A percentile compares a stretch with the other conserved stretches of the same genome.
These are phyloP conservation scores for Anableps anableps DNA, from an alignment of 2,797 vertebrate species.

Conservation along the genomic window DNA sequence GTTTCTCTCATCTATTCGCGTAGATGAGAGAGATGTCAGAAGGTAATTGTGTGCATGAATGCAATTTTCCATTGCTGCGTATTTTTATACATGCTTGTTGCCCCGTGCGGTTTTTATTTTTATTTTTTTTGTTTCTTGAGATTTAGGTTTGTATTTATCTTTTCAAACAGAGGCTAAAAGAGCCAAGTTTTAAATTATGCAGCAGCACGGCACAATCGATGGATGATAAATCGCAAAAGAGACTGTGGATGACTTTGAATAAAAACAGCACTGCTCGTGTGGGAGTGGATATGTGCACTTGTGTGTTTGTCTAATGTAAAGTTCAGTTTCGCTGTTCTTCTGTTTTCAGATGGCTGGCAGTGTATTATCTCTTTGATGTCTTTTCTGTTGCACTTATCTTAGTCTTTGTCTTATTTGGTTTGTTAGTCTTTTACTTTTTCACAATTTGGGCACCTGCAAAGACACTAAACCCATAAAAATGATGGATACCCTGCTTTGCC, in stretches of 20 bases:
- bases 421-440: slow-evolving; percentile 36
- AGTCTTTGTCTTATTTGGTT: slow-evolving; percentile 43
- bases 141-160: slow-evolving; percentile 62
- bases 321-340: slow-evolving; percentile 33
- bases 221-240: slow-evolving; percentile 56
- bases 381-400: slow-evolving; percentile 41
- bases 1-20: slow-evolving; percentile 48
- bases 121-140: slow-evolving; percentile 29
- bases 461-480: slow-evolving; percentile 12
- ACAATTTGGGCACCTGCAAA: neutral
- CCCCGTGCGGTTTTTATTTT: neutral
- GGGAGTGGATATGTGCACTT: slow-evolving; percentile 9
- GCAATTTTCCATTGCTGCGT: slow-evolving; percentile 19
- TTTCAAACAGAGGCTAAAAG: slow-evolving; percentile 45
- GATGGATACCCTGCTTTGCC: slow-evolving; percentile 20
- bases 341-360: slow-evolving; percentile 37
- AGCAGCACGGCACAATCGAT: slow-evolving; percentile 44
- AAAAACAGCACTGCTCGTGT: slow-evolving; percentile 35
- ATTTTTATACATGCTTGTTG: slow-evolving; percentile 20
- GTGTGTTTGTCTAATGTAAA: slow-evolving; percentile 43
- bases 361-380: slow-evolving; percentile 31
- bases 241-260: slow-evolving; percentile 35
- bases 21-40: slow-evolving; percentile 49
- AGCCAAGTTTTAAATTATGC: slow-evolving; percentile 47
- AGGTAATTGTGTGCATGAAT: slow-evolving; percentile 31